A percentile compares a stretch with the other conserved stretches of the same genome.
phyloP scores from a whole-genome alignment of 64 coral and sea anemone genomes.

The Stichodactyla mertensii region DNA sequence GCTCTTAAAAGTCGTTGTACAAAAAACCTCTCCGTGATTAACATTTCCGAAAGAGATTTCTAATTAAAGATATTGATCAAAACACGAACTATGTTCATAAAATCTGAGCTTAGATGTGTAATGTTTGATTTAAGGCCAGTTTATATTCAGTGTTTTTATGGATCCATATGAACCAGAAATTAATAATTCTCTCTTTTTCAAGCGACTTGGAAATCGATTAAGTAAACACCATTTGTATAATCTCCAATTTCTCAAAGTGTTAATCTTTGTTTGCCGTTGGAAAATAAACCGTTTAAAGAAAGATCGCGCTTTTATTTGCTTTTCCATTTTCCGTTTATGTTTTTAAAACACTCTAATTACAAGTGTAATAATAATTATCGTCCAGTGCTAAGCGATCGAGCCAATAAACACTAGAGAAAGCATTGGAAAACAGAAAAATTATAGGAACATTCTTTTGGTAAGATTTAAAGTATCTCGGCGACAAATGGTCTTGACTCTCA shows the following conservation, averaged over 20 bases:
- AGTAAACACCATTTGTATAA: neutral
- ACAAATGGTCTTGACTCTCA: neutral
- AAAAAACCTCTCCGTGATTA: neutral
- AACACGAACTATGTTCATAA: neutral
- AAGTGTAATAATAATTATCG: neutral
- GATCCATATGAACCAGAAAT: no score
- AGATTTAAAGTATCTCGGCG: neutral
- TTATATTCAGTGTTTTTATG: neutral
- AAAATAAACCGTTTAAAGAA: neutral
- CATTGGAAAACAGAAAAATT: neutral
- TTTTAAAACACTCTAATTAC: neutral
- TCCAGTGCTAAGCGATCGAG: neutral
- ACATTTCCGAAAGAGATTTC: constrained; percentile 3
- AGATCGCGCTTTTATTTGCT: neutral
- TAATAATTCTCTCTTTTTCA: neutral
- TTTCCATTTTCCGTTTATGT: neutral
- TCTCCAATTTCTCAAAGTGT: neutral
- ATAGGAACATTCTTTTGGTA: neutral
- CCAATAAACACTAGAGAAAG: neutral
- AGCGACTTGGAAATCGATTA: neutral
- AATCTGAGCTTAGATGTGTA: neutral
- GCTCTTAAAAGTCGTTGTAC: neutral
- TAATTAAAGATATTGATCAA: neutral
- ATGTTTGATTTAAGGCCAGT: neutral
- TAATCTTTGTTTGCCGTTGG: neutral